Evolutionary conservation across 2,113 vertebrate species (phyloP).

Genomic region (Thalassoma bifasciatum): DNA sequence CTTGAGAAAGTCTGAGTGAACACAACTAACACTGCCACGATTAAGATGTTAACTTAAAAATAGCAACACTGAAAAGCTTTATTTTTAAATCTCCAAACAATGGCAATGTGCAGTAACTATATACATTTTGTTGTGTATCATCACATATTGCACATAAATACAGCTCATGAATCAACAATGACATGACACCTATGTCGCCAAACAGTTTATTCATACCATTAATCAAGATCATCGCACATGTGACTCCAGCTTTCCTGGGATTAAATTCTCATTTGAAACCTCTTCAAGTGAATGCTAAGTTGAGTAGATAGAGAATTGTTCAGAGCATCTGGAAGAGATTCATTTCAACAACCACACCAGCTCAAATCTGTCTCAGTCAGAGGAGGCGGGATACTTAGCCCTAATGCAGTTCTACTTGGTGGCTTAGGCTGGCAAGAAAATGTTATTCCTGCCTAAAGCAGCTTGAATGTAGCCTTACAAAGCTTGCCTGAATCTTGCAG

Average conservation of each 20-base stretch:
- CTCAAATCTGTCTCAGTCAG: conserved; percentile 17
- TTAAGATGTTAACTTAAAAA: neutral
- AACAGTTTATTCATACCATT: neutral
- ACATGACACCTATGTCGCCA: neutral
- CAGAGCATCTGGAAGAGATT: neutral
- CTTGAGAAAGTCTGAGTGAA: neutral
- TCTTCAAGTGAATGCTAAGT: neutral
- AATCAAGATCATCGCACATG: neutral
- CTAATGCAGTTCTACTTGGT: conserved; percentile 10
- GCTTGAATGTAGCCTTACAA: conserved; percentile 8
- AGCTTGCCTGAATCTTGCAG: conserved; percentile 8
- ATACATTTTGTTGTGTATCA: neutral
- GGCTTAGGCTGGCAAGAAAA: conserved; percentile 14
- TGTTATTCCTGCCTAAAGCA: conserved; percentile 22
- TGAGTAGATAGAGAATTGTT: neutral
- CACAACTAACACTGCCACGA: neutral
- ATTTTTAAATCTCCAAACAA: neutral
- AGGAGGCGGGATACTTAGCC: conserved; percentile 4
- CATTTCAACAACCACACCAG: neutral
- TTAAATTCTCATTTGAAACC: too few species aligned
- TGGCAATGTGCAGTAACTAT: neutral
- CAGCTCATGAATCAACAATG: too few species aligned
- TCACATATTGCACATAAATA: neutral
- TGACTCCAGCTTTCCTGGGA: neutral
- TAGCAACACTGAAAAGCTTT: neutral